These are phyloP conservation scores for Catamblyrhynchus diadema DNA, from an alignment of 2,797 vertebrate genomes.

Conservation along the genomic window DNA sequence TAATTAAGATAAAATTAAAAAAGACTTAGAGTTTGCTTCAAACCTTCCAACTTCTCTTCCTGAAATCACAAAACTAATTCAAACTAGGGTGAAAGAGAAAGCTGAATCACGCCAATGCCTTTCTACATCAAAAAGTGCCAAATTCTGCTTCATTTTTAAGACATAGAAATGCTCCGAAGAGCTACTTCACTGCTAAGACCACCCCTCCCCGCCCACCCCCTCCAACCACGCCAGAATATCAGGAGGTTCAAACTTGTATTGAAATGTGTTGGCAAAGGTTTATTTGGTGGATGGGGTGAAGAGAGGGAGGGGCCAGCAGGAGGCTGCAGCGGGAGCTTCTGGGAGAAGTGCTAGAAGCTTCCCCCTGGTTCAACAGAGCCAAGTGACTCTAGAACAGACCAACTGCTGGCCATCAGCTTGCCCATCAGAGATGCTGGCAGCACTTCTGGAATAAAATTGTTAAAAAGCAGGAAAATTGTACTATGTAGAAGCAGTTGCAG, in stretches of 20 bases:
- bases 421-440: background rate
- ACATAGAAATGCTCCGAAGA: background rate
- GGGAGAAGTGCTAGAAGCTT: background rate
- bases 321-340: accelerated
- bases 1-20: background rate
- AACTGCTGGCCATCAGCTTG: background rate
- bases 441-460: background rate
- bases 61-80: background rate
- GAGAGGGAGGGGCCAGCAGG: accelerated
- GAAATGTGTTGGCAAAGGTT: background rate
- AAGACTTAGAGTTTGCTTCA: background rate
- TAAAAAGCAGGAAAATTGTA: background rate
- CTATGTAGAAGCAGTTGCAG: background rate
- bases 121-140: background rate
- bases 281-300: background rate
- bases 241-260: background rate
- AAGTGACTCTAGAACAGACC: accelerated
- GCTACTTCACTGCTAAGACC: background rate
- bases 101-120: background rate
- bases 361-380: background rate
- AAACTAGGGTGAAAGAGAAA: background rate
- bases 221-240: background rate
- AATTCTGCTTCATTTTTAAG: background rate
- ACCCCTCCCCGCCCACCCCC: accelerated
- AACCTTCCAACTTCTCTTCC: background rate